Conservation (phyloP, 2,888 invertebrate species). For the Lithosia quadra region DNA sequence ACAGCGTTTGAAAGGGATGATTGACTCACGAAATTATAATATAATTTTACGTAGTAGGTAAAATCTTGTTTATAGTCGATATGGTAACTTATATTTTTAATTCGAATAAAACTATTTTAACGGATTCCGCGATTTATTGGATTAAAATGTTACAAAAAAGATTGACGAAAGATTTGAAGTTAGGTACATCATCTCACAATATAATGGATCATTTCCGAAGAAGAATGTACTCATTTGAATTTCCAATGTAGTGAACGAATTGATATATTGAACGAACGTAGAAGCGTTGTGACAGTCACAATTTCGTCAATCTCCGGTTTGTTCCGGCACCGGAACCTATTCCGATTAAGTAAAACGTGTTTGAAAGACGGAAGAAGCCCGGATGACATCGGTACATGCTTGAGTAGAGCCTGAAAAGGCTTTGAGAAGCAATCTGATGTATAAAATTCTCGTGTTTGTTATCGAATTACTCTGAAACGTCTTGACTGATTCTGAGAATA, state of each 20-base stretch:
- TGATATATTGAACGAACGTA: constrained; percentile 36
- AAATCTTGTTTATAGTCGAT: neutral
- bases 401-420: constrained; percentile 33
- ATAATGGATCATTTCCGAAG: neutral
- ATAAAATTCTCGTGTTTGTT: too few relatives aligned
- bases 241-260: constrained; percentile 4
- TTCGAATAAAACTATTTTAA: too few relatives aligned
- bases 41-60: neutral
- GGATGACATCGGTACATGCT: constrained; percentile 64
- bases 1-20: constrained; percentile 23
- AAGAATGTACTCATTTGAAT: neutral
- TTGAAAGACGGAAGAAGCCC: constrained; percentile 42
- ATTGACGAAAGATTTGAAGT: too few relatives aligned
- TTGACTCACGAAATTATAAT: constrained; percentile 17
- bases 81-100: too few relatives aligned
- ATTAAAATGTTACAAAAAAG: too few relatives aligned
- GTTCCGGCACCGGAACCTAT: constrained; percentile 58
- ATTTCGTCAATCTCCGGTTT: constrained; percentile 70
- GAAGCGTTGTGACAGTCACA: constrained; percentile 54
- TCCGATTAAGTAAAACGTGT: constrained; percentile 51
- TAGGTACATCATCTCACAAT: neutral
- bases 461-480: too few relatives aligned
- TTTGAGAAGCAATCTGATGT: neutral
- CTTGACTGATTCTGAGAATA: too few relatives aligned
- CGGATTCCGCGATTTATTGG: too few relatives aligned